These are phyloP conservation scores for Austrolebias charrua DNA, from an alignment of 2,797 vertebrate species.

Conservation along the genomic window DNA sequence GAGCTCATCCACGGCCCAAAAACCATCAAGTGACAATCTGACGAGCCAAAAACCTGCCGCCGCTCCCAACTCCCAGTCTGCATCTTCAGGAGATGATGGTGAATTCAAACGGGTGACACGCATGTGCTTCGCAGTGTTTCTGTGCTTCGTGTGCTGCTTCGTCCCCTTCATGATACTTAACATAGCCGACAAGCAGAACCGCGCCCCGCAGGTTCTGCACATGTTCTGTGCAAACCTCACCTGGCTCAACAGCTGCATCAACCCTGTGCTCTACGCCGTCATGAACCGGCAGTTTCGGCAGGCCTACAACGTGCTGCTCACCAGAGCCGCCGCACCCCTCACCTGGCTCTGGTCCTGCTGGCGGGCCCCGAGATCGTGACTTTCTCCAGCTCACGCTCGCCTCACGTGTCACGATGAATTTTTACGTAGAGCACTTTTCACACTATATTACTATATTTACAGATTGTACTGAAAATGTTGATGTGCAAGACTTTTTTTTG, in stretches of 20 bases:
- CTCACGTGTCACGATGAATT: too few species aligned
- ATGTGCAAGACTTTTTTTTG: background rate
- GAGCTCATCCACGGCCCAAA: background rate
- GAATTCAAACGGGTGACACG: constrained; percentile 86
- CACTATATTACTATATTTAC: too few species aligned
- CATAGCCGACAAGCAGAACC: constrained; percentile 77
- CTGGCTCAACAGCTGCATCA: constrained; percentile 91
- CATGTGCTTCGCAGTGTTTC: constrained; percentile 88
- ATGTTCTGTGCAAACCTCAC: constrained; percentile 89
- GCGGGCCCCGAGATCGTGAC: background rate
- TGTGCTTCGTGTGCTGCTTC: constrained; percentile 86
- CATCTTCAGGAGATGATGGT: constrained; percentile 69
- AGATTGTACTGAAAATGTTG: background rate
- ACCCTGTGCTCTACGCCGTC: constrained; percentile 86
- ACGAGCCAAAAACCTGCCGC: background rate
- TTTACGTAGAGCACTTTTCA: background rate
- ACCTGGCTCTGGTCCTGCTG: constrained; percentile 34
- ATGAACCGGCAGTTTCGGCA: constrained; percentile 89
- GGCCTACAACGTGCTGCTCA: constrained; percentile 78
- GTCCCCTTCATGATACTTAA: constrained; percentile 86
- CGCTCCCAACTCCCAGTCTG: constrained; percentile 16
- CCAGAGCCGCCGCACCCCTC: constrained; percentile 59
- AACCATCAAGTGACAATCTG: constrained; percentile 2
- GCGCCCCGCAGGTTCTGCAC: constrained; percentile 83
- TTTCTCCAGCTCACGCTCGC: background rate